Conservation (phyloP, 2,888 invertebrate genomes). For the Gari tellinella region DNA sequence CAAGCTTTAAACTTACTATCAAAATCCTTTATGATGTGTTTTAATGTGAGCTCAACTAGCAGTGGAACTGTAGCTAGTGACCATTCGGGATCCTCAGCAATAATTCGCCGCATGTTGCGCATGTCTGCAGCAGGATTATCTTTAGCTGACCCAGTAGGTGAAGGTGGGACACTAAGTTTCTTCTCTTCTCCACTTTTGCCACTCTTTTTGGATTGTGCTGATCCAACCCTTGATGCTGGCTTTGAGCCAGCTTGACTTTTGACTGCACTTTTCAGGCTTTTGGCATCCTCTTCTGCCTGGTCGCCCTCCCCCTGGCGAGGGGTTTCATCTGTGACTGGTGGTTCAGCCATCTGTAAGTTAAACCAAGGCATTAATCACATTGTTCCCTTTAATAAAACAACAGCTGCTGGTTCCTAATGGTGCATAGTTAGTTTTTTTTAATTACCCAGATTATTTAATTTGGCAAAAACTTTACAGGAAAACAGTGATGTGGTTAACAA, state of each 20-base stretch:
- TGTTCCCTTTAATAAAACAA: too few relatives aligned
- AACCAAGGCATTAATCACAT: too few relatives aligned
- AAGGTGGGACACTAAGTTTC: constrained; percentile 59
- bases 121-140: constrained; percentile 77
- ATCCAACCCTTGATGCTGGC: constrained; percentile 66
- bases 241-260: constrained; percentile 70
- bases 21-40: constrained; percentile 83
- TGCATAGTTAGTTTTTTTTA: too few relatives aligned
- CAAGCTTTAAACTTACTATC: constrained; percentile 77
- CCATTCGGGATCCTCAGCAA: constrained; percentile 84
- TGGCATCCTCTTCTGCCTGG: constrained; percentile 60
- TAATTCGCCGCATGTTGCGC: constrained; percentile 82
- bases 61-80: constrained; percentile 83
- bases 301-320: constrained; percentile 55
- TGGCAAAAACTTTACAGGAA: too few relatives aligned
- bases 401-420: too few relatives aligned
- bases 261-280: constrained; percentile 65
- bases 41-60: constrained; percentile 80
- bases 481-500: too few relatives aligned
- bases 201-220: constrained; percentile 72
- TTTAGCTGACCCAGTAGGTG: constrained; percentile 66
- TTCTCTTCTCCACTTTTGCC: constrained; percentile 61
- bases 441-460: too few relatives aligned
- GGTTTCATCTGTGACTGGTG: constrained; percentile 51
- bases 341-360: constrained; percentile 59